Conservation (phyloP, 2,797 vertebrate genomes). For the Typhlichthys eigenmanni region DNA sequence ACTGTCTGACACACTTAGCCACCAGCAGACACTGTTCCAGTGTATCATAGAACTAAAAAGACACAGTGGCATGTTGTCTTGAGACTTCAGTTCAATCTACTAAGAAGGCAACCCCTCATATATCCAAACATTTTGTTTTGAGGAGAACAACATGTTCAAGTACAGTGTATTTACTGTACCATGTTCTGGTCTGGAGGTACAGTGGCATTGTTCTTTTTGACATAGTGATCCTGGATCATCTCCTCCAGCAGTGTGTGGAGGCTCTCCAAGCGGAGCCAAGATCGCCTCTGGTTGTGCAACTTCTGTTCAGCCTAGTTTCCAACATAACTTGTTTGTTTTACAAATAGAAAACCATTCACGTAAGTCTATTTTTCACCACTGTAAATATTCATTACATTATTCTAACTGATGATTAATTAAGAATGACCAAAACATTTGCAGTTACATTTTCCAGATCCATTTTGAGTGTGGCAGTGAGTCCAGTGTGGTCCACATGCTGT, state of each 20-base stretch:
- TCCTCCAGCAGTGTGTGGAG: slow-evolving; percentile 79
- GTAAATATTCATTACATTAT: background rate
- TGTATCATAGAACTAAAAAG: slow-evolving; percentile 77
- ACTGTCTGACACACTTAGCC: slow-evolving; percentile 71
- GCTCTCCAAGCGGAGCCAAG: slow-evolving; percentile 81
- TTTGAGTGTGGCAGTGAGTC: slow-evolving; percentile 74
- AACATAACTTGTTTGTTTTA: background rate
- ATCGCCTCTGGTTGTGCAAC: slow-evolving; percentile 70
- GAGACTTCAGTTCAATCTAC: too few relatives aligned
- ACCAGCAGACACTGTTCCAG: slow-evolving; percentile 82
- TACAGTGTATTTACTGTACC: slow-evolving; percentile 46
- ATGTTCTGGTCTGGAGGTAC: slow-evolving; percentile 62
- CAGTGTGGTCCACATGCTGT: slow-evolving; percentile 78
- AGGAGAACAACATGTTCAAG: background rate
- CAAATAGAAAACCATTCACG: background rate
- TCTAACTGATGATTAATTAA: background rate
- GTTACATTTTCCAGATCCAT: slow-evolving; percentile 78
- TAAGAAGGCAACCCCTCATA: too few relatives aligned
- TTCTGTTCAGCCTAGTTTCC: slow-evolving; percentile 75
- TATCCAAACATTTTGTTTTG: too few relatives aligned
- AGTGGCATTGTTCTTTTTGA: slow-evolving; percentile 70
- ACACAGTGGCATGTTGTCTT: background rate
- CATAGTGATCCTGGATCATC: slow-evolving; percentile 78
- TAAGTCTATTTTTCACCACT: background rate
- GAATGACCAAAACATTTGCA: background rate